Conservation (phyloP, 2,797 vertebrate genomes). For the Phylloscopus collybita region DNA sequence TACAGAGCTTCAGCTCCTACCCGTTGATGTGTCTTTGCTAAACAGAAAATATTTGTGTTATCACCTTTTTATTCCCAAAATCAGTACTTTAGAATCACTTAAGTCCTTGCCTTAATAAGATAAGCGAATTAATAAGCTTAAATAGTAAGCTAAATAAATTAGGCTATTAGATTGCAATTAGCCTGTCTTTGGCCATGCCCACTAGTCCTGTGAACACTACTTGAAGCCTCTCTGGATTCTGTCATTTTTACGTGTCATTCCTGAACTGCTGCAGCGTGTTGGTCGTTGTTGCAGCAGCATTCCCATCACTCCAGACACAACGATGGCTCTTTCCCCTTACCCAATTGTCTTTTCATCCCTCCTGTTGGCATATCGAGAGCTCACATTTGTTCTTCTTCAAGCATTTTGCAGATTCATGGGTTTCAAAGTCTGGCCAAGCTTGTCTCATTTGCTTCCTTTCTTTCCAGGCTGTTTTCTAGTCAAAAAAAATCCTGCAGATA, state of each 20-base stretch:
- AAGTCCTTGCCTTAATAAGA: neutral
- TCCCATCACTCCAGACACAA: neutral
- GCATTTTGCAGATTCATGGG: neutral
- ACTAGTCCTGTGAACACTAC: neutral
- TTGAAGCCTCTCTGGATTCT: neutral
- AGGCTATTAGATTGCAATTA: neutral
- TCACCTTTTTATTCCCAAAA: neutral
- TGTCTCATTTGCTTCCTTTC: neutral
- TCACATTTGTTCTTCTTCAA: neutral
- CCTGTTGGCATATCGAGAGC: neutral
- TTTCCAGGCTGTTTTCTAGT: neutral
- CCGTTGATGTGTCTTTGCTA: neutral
- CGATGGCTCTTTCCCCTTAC: neutral
- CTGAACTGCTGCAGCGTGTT: rapidly evolving
- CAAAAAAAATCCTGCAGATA: neutral
- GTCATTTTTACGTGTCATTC: neutral
- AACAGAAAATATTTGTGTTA: neutral
- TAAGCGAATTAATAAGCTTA: conserved; percentile 23
- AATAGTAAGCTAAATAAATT: conserved; percentile 9
- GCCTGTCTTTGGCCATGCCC: neutral
- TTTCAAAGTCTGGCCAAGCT: neutral
- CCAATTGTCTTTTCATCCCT: neutral
- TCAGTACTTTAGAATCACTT: neutral
- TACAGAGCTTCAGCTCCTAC: neutral
- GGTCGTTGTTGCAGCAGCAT: rapidly evolving